Percentiles rank a stretch among this genome's conserved stretches.
Conservation (phyloP, 2,113 vertebrate species). For the Siphamia tubifer region DNA sequence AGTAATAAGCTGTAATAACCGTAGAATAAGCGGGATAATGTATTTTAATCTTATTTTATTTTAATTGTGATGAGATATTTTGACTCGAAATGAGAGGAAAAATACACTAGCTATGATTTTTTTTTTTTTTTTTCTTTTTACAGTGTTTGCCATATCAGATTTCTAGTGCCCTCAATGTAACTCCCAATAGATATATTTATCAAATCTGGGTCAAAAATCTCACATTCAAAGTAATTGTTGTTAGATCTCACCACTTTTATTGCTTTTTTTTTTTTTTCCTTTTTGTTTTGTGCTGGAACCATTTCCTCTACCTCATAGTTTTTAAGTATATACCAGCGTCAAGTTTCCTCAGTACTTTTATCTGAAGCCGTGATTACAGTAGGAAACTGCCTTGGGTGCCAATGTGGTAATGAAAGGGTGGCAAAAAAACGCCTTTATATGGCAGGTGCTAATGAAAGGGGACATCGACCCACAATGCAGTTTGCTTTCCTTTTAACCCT, state of each 20-base stretch:
- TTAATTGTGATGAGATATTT: too few species aligned
- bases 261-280: not conserved
- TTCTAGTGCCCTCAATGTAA: too few species aligned
- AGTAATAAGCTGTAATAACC: too few species aligned
- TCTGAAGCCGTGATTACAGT: not conserved
- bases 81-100: too few species aligned
- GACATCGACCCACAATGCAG: slow-evolving; percentile 13
- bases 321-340: not conserved
- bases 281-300: not conserved
- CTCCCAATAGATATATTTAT: not conserved
- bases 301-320: not conserved
- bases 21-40: too few species aligned
- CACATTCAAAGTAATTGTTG: not conserved
- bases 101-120: too few species aligned
- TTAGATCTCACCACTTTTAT: not conserved
- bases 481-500: slow-evolving; percentile 23
- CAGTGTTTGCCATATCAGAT: too few species aligned
- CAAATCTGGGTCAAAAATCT: too few species aligned
- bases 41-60: too few species aligned
- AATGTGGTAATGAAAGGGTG: slow-evolving; percentile 51
- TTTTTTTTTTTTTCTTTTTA: too few species aligned
- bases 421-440: slow-evolving; percentile 5
- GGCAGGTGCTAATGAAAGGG: slow-evolving; percentile 59
- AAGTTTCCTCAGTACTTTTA: not conserved
- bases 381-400: slow-evolving; percentile 29